A percentile compares a stretch with the other conserved stretches of the same genome.
These are phyloP conservation scores for Urocyon cinereoargenteus DNA, from an alignment of 2,797 vertebrate species.

Conservation along the genomic window DNA sequence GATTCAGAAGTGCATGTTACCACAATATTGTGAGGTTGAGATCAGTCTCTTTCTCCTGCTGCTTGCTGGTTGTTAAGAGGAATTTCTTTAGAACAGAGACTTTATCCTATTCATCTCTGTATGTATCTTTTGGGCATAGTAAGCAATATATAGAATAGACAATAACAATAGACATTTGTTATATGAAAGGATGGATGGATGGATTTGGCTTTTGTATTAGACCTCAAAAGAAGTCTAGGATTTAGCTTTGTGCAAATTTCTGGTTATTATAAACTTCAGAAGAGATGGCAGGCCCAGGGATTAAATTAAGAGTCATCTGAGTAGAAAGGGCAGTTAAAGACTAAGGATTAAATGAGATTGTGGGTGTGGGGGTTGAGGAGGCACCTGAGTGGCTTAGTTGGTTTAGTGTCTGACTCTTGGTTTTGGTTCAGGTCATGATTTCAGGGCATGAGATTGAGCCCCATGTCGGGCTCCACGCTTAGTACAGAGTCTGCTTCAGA, in stretches of 20 bases:
- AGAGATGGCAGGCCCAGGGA: not conserved
- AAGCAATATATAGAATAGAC: not conserved
- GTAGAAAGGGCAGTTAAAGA: not conserved
- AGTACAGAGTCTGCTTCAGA: not conserved
- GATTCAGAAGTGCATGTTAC: not conserved
- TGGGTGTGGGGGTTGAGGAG: too few species aligned
- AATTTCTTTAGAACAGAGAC: not conserved
- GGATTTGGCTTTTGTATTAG: too few species aligned
- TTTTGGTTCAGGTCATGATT: not conserved
- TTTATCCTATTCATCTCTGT: not conserved
- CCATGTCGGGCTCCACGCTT: not conserved
- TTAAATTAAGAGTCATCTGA: not conserved
- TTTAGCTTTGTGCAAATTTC: too few species aligned
- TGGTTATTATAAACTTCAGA: not conserved
- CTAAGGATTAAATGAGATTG: not conserved
- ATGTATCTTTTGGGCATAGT: not conserved
- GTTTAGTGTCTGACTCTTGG: not conserved
- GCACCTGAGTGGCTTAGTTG: not conserved
- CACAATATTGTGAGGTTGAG: not conserved
- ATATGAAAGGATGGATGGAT: not conserved
- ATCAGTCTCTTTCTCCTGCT: not conserved
- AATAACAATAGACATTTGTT: not conserved
- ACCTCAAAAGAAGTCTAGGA: too few species aligned
- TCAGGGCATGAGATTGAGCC: not conserved
- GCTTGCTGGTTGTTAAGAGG: not conserved